Evolutionary conservation across 2,797 vertebrate genomes (phyloP).

Genomic region (Dromococcyx pavoninus): DNA sequence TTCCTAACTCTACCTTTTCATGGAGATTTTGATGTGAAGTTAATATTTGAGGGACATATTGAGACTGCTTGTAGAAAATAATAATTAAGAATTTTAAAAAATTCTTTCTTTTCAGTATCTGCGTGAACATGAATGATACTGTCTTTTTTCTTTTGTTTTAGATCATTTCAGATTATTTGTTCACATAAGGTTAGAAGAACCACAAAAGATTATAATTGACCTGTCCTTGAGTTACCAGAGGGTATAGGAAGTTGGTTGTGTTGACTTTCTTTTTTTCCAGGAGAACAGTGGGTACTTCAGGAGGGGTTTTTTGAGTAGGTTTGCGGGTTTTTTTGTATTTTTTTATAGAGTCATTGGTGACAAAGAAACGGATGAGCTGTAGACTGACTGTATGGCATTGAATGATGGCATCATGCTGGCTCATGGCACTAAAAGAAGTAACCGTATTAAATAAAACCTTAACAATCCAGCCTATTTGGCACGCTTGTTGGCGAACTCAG

Average conservation of each 20-base stretch:
- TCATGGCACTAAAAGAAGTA: neutral
- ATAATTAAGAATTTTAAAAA: neutral
- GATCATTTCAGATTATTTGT: neutral
- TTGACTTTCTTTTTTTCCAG: neutral
- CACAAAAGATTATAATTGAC: neutral
- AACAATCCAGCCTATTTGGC: neutral
- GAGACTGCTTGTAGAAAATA: neutral
- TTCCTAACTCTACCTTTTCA: neutral
- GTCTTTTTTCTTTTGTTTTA: neutral
- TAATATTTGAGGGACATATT: neutral
- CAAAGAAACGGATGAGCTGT: neutral
- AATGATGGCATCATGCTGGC: neutral
- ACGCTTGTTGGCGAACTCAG: neutral
- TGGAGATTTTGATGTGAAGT: neutral
- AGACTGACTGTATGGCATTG: neutral
- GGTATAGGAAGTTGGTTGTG: neutral
- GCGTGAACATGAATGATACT: neutral
- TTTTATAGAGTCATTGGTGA: neutral
- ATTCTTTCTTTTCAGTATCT: neutral
- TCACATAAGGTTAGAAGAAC: neutral
- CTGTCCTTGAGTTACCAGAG: neutral
- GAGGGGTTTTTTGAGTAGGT: neutral
- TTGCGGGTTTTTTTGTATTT: neutral
- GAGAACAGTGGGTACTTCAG: neutral
- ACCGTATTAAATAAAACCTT: neutral